Conservation (phyloP, 2,113 vertebrate genomes). For the Indri indri region DNA sequence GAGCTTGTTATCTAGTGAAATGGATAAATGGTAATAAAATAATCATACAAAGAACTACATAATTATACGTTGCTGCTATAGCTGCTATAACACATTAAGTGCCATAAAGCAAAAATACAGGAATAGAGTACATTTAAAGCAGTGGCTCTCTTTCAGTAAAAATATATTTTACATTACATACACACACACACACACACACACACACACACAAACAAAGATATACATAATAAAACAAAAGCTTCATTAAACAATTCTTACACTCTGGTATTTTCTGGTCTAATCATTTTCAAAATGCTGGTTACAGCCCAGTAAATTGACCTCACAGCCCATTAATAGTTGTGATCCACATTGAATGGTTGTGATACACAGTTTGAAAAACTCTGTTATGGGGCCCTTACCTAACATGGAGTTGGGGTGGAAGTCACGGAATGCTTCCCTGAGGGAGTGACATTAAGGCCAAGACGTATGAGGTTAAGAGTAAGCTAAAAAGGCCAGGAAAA, state of each 20-base stretch:
- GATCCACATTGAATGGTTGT: not conserved
- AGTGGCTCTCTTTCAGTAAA: constrained; percentile 20
- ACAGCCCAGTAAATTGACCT: not conserved
- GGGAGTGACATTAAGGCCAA: not conserved
- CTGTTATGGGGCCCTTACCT: not conserved
- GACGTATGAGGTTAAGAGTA: not conserved
- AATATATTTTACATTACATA: constrained; percentile 1
- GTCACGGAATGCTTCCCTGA: not conserved
- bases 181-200: not conserved
- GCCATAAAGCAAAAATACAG: not conserved
- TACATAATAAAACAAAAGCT: not conserved
- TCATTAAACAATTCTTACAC: constrained; percentile 23
- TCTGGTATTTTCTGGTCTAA: constrained; percentile 16
- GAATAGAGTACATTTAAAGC: constrained; percentile 28
- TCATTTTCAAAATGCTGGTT: constrained; percentile 15
- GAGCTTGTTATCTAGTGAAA: not conserved
- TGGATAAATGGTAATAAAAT: not conserved
- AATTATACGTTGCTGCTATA: not conserved
- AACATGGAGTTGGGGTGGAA: not conserved
- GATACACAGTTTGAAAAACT: not conserved
- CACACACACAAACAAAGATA: not conserved
- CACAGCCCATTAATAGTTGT: not conserved
- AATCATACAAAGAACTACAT: not conserved
- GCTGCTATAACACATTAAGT: not conserved
- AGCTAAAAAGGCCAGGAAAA: not conserved